Evolutionary conservation across 2,113 vertebrate species (phyloP), one percentile per base, ranked within the genome.

Genomic region (Acrocephalus kingi): DNA sequence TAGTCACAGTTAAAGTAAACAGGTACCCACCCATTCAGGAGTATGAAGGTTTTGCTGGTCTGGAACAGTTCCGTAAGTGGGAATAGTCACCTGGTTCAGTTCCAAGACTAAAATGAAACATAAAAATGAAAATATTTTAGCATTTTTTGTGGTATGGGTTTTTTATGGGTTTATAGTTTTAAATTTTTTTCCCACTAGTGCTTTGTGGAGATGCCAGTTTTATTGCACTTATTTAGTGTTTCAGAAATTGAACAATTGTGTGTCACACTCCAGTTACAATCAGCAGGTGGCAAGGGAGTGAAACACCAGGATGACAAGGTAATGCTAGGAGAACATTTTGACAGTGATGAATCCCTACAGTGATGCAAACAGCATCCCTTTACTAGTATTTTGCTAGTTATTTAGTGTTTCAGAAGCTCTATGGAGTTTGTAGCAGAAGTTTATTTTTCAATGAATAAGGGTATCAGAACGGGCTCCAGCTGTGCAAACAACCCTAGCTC

Each of bases 1-100:
- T 39, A 83, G 31, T 45, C 24, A 69, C 31, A 80, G 31, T 25
- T 78, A 77, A 95, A 62, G 67, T 21, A 66, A 89, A 84, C 46
- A 61, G 84, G 43, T 96, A 98, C 98, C 73, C 82, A 98, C 98
- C 97, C 97, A 98, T 52, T 98, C 98, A 13, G 98, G 97, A 61
- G 71, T 73, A 33, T 74, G 96, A 79, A 98, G 91, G 68, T 95
- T 96, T 83, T 86, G 94, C 86, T 98, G 97, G 56, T 75, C 96
- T 0, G 93, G 93, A 69, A 97, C 54, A 17, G 97, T 84, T 90
- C 98, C 97, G 0, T 96, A 98, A 79, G 55, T 95, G 67, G 97
- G 84, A 84, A 97, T 49, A 66, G 94, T 49, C 24, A 92, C 95
- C 84, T 96, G 97, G 46, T 95, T 97, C 73, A 98, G 56, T 94